Base-by-base conservation (phyloP, 2,113 vertebrate species). In the Hippoglossus stenolepis region DNA sequence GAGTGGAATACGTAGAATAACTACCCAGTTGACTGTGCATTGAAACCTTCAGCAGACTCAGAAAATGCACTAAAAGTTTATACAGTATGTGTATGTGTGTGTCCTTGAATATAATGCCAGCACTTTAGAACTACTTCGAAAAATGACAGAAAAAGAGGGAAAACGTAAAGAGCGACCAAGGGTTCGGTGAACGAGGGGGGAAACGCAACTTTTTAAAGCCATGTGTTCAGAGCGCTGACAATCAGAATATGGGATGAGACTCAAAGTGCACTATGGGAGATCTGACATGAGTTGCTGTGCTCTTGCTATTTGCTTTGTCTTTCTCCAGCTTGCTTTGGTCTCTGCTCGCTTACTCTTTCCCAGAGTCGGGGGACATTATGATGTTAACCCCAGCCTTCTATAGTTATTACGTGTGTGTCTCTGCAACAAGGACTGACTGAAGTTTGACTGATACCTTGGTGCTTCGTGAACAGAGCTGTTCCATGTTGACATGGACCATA, bases 211-310 rank as follows among this genome's bases (percentile, higher is more conserved):
- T 90, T 47, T 92, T 72, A 88, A 94, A 94, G 93, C 92, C 93
- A 94, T 90, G 91, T 92, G 93, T 91, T 93, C 89, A 88, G 91
- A 94, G 93, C 92, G 86, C 93, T 90, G 94, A 95, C 94, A 95
- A 95, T 95, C 94, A 95, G 89, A 93, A 82, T 80, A 80, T 51
- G 76, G 85, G 83, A 87, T 75, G 79, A 82, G 90, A 85, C 86
- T 84, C 89, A 85, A 87, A 70, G 86, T 91, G 92, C 93, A 93
- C 89, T 93, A 87, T 78, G 84, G 89, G 89, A 86, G 86, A 87
- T 77, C 64, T 84, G 91, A 90, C 84, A 83, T 78, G 86, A 87
- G 81, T 86, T 80, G 85, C 87, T 88, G 82, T 90, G 87, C 85
- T 91, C 75, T 90, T 85, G 89, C 89, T 90, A 47, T 86, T 83